Conservation (phyloP, 2,113 vertebrate genomes). For the Barnardius zonarius region DNA sequence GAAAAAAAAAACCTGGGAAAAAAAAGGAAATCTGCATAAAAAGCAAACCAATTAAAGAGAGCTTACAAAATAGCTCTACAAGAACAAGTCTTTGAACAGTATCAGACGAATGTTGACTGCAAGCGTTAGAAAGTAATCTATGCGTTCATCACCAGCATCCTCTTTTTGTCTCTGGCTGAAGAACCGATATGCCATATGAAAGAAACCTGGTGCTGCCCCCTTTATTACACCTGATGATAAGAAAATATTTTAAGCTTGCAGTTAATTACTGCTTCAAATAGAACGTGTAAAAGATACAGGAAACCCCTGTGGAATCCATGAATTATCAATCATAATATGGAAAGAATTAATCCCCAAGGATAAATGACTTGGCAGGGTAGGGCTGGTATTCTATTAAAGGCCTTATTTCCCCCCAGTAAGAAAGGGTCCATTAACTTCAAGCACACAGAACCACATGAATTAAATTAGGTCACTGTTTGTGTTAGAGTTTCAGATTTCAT, state of each 20-base stretch:
- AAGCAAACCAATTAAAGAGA: not conserved
- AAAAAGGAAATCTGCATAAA: not conserved
- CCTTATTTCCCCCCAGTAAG: slow-evolving; percentile 47
- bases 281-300: slow-evolving; percentile 25
- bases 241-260: slow-evolving; percentile 28
- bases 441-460: slow-evolving; percentile 78
- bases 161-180: not conserved
- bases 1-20: not conserved
- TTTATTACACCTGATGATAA: not conserved
- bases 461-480: slow-evolving; percentile 83
- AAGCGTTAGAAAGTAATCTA: not conserved
- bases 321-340: slow-evolving; percentile 69
- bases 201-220: not conserved
- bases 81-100: not conserved
- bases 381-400: slow-evolving; percentile 68
- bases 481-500: slow-evolving; percentile 87
- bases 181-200: not conserved
- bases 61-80: not conserved
- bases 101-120: not conserved
- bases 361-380: slow-evolving; percentile 61
- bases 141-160: not conserved
- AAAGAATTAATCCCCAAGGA: slow-evolving; percentile 68
- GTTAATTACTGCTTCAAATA: slow-evolving; percentile 56
- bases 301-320: slow-evolving; percentile 44
- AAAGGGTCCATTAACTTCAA: slow-evolving; percentile 76